Base-by-base conservation (phyloP, 2,113 vertebrate species). In the Chaetorhynchus papuensis region DNA sequence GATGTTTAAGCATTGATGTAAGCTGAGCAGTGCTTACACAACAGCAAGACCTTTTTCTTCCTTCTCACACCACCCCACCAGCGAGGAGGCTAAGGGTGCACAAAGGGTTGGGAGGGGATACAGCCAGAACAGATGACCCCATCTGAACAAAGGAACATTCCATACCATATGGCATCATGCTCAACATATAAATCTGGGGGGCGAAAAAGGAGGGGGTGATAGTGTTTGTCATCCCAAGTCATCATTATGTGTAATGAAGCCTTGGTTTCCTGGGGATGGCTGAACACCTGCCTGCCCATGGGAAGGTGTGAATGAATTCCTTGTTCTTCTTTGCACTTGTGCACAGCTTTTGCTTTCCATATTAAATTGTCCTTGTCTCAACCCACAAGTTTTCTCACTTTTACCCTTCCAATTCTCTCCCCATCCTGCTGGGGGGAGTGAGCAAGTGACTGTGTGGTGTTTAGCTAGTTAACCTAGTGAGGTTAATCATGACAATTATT, bases 371-470 rank as follows among this genome's bases (percentile, higher is more conserved):
- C 39, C 20, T 75, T 66, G n/a, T 39, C 60, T 66, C 52, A 82
- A 59, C 6, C 4, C 28, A 66, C 16, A 82, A 30, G 7, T 39
- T 75, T 44, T 53, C 11, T 39, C 13, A n/a, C 10, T 59, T 66
- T 45, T 53, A 21, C 52, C 8, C 10, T 52, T 52, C 8, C 1
- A 5, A 11, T 53, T 76, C 13, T 61, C 17, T 47, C 21, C 7
- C 15, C 2, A 14, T 23, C 11, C 47, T 19, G 15, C 13, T 37
- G 5, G 7, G 6, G 17, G 3, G 2, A 5, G 4, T 61, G 13
- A 80, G 9, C 7, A 53, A 77, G 7, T 0, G 0, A 6, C 28
- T 53, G 1, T 5, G 2, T n/a, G 24, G 7, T 37, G 1, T 15
- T 77, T 47, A 65, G 11, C 3, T 88, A 41, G n/a, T n/a, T n/a